Base-by-base conservation (phyloP, 2,797 vertebrate genomes). In the Melanotaenia maccullochi region DNA sequence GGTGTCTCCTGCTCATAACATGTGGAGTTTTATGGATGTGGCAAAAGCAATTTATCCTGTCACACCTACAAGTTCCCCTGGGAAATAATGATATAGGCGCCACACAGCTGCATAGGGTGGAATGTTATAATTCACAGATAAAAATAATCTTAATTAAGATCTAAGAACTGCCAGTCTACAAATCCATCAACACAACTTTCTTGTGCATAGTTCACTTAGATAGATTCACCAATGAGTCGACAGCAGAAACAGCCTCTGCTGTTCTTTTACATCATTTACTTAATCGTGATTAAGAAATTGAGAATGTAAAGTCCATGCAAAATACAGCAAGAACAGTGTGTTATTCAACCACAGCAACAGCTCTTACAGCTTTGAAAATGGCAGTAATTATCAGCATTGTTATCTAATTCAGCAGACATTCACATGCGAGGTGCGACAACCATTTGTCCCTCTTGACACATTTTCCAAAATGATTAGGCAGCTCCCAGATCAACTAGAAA, bases 321-420 rank as follows among this genome's bases (percentile, higher is more conserved):
- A 25, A 20, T 47, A 18, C 20, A 9, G 44, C 44, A n/a, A 32
- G 42, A 52, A 24, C 22, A 42, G 0, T n/a, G 13, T 49, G 25
- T 65, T 55, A 56, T 32, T 44, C 22, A 16, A 13, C 57, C 60
- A 65, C 35, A 24, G 60, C 47, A 42, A 7, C 20, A 0, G 38
- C 62, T 66, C 13, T 51, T 49, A 30, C 60, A 36, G 33, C 35
- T 75, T 71, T 60, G 33, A 59, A 74, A 71, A 56, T 59, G 35
- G 68, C 44, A 47, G 12, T 32, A 14, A 51, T 78, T 73, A 67
- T 76, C 54, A 67, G 56, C 47, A 42, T 49, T 66, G 60, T 81
- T 78, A 83, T 83, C 66, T 81, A 85, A 85, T 85, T 81, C 71
- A 35, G 64, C 68, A 75, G 68, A 71, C 72, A 68, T 81, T 85